Percentiles rank a stretch among this genome's conserved stretches.
phyloP scores from a whole-genome alignment of 2,113 vertebrate species.

The Oriolus oriolus region DNA sequence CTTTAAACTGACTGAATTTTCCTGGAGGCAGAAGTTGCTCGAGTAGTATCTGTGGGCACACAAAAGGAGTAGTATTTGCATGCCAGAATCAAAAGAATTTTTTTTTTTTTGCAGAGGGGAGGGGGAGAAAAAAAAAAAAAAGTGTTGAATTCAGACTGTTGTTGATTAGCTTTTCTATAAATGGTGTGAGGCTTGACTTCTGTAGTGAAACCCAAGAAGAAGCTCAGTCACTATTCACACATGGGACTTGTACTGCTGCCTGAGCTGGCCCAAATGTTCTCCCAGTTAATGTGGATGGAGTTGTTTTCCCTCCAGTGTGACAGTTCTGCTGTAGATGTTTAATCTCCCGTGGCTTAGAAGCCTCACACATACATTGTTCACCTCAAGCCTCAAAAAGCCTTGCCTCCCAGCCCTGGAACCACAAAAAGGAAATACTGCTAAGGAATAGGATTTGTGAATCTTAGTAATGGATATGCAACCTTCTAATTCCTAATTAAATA shows the following conservation, averaged over 20 bases:
- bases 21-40: not conserved
- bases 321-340: not conserved
- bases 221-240: not conserved
- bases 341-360: not conserved
- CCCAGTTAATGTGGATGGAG: not conserved
- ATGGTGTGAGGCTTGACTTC: not conserved
- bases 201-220: not conserved
- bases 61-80: not conserved
- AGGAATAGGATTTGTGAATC: not conserved
- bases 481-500: not conserved
- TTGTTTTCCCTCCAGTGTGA: not conserved
- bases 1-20: not conserved
- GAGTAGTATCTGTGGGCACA: not conserved
- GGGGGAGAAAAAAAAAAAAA: not conserved
- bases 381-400: not conserved
- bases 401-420: not conserved
- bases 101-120: not conserved
- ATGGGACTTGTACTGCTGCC: not conserved
- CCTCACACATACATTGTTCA: not conserved
- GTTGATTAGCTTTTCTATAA: not conserved
- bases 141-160: not conserved
- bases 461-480: not conserved
- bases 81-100: not conserved
- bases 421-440: not conserved
- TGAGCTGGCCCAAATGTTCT: fast-evolving